Evolutionary conservation across 2,113 vertebrate species (phyloP), one percentile per base, ranked within the genome.

Genomic region (Silurus asotus): DNA sequence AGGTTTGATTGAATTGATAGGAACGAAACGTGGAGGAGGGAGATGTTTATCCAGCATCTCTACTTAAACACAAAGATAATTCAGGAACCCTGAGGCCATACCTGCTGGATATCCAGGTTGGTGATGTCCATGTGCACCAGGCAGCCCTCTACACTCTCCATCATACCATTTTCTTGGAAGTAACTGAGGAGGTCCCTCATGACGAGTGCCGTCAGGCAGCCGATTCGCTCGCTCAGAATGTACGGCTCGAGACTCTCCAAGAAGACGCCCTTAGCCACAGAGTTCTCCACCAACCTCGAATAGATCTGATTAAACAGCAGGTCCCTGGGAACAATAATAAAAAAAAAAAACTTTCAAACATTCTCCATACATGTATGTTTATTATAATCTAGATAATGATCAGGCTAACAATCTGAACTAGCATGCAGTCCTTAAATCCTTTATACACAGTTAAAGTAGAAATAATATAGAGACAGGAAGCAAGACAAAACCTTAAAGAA

Each of bases 61-160:
- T 37, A 56, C 5, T 37, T 48, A 17, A 2, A 13, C 56, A 69
- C 48, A 61, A 72, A 87, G 64, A 81, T 70, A 20, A 49, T 8
- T 20, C 28, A 80, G 48, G 15, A 79, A 28, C 51, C 20, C 48
- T 25, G 19, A 83, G 69, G 23, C 55, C 15, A 89, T 87, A 99
- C 98, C 96, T 99, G 97, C 72, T 99, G 97, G 81, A 99, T 98
- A 88, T 99, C 98, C 82, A 99, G 94, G 88, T 97, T 99, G 87
- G 98, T 99, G 89, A 99, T 95, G 89, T 99, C 98, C 95, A 99
- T 97, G 86, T 99, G 98, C 19, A 99, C 97, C 82, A 99, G 96
- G 84, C 97, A 98, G 88, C 97, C 95, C 93, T 99, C 98, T 90
- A 99, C 94, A 20, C 96, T 98, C 87, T 97, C 97, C 97, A 99